A percentile compares a stretch with the other conserved stretches of the same genome.
Evolutionary conservation across 2,113 vertebrate species (phyloP).

Genomic region (Vicugna pacos): DNA sequence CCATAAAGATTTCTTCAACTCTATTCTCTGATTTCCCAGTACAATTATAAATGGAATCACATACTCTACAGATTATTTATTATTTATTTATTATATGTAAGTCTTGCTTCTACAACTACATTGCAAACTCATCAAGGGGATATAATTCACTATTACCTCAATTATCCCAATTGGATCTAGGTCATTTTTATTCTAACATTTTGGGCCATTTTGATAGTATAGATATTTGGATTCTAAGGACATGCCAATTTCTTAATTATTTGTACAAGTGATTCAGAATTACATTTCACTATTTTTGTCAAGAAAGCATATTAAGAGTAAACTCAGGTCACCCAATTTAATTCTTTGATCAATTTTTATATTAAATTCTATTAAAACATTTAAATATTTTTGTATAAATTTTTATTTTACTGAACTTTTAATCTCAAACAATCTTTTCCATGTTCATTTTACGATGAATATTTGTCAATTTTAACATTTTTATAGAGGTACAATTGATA

Average conservation of each 20-base stretch:
- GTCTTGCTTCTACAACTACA: background rate
- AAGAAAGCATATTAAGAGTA: constrained; percentile 18
- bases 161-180: background rate
- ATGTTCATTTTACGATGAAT: constrained; percentile 48
- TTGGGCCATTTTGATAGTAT: background rate
- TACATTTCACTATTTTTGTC: constrained; percentile 4
- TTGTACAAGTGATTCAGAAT: constrained; percentile 23
- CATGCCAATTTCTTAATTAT: constrained; percentile 29
- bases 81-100: background rate
- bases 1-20: constrained; percentile 28
- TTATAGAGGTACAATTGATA: background rate
- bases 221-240: background rate
- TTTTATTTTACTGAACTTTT: constrained; percentile 45
- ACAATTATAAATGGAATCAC: constrained; percentile 12
- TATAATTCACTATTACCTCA: background rate
- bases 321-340: background rate
- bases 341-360: constrained; percentile 8
- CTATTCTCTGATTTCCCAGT: constrained; percentile 38
- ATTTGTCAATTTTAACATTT: constrained; percentile 15
- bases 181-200: constrained; percentile 48
- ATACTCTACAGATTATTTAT: constrained; percentile 1
- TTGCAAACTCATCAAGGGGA: background rate
- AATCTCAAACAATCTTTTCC: background rate
- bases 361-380: background rate
- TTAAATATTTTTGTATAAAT: constrained; percentile 3